phyloP scores from a whole-genome alignment of 2,888 invertebrate species.

The Drosophila anomalata region DNA sequence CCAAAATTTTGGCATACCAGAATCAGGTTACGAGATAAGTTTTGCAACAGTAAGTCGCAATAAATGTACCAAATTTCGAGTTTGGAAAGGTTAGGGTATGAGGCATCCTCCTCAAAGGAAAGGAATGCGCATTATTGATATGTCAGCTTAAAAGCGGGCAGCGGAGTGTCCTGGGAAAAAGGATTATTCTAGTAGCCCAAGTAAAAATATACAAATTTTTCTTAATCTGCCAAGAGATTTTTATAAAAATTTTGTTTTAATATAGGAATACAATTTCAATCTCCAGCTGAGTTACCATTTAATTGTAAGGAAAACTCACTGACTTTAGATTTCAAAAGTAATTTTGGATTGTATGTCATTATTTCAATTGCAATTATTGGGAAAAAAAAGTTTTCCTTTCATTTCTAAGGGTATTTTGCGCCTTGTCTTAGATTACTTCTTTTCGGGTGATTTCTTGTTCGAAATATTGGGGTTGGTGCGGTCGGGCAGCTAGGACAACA shows the following conservation, averaged over 20 bases:
- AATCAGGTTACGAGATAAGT: conserved; percentile 51
- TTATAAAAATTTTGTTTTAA: too few relatives aligned
- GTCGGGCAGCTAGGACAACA: conserved; percentile 15
- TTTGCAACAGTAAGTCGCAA: conserved; percentile 41
- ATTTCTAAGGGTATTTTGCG: conserved; percentile 21
- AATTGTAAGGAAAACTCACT: background rate
- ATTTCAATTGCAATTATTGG: conserved; percentile 1
- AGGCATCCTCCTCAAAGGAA: background rate
- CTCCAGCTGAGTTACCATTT: background rate
- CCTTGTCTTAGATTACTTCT: conserved; percentile 36
- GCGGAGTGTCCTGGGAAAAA: conserved; percentile 31
- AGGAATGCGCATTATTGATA: conserved; percentile 61
- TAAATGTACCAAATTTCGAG: conserved; percentile 55
- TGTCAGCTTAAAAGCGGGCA: conserved; percentile 5
- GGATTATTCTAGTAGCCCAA: conserved; percentile 42
- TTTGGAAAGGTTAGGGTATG: conserved; percentile 32
- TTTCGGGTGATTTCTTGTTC: conserved; percentile 55
- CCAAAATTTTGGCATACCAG: conserved; percentile 35
- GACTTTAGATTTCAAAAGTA: conserved; percentile 1
- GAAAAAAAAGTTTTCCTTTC: conserved; percentile 29
- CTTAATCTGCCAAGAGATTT: conserved; percentile 47
- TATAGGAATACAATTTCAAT: conserved; percentile 41
- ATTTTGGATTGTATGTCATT: background rate
- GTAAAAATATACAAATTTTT: background rate
- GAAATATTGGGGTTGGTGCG: conserved; percentile 35